Conservation (phyloP, 2,797 vertebrate genomes). For the Danio albolineatus region DNA sequence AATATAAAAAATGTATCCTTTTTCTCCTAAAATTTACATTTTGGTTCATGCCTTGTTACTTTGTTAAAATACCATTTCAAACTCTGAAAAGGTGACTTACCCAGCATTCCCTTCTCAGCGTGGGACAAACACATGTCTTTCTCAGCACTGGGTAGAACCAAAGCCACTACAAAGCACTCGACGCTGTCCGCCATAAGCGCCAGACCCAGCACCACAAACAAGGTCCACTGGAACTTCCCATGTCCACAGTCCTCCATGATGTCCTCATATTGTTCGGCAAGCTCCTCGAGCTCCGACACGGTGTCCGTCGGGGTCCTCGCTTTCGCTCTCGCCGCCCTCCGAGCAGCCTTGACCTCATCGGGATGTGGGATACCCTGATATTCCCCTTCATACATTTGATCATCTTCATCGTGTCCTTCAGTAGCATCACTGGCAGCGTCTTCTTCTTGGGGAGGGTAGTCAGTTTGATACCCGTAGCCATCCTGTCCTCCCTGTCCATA, state of each 20-base stretch:
- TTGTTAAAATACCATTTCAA: background rate
- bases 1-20: too few relatives aligned
- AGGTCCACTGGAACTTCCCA: slow-evolving; percentile 94
- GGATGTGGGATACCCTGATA: slow-evolving; percentile 98
- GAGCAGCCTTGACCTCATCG: slow-evolving; percentile 86
- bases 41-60: too few relatives aligned
- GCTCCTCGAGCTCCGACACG: slow-evolving; percentile 84
- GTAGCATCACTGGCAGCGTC: slow-evolving; percentile 94
- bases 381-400: slow-evolving; percentile 97
- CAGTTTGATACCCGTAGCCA: slow-evolving; percentile 79
- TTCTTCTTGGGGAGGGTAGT: slow-evolving; percentile 87
- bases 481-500: slow-evolving; percentile 80
- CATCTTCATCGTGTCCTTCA: slow-evolving; percentile 94
- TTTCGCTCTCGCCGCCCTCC: slow-evolving; percentile 78
- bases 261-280: slow-evolving; percentile 94
- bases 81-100: slow-evolving; percentile 78
- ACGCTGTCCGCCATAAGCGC: slow-evolving; percentile 97
- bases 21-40: too few relatives aligned
- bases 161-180: slow-evolving; percentile 96
- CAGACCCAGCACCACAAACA: slow-evolving; percentile 91
- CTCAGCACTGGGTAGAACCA: slow-evolving; percentile 93
- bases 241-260: slow-evolving; percentile 97
- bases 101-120: slow-evolving; percentile 95
- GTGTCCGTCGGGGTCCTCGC: slow-evolving; percentile 63
- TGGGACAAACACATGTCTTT: slow-evolving; percentile 96